Evolutionary conservation across 2,113 vertebrate species (phyloP), one percentile per base, ranked within the genome.

Genomic region (Henicopernis longicauda): DNA sequence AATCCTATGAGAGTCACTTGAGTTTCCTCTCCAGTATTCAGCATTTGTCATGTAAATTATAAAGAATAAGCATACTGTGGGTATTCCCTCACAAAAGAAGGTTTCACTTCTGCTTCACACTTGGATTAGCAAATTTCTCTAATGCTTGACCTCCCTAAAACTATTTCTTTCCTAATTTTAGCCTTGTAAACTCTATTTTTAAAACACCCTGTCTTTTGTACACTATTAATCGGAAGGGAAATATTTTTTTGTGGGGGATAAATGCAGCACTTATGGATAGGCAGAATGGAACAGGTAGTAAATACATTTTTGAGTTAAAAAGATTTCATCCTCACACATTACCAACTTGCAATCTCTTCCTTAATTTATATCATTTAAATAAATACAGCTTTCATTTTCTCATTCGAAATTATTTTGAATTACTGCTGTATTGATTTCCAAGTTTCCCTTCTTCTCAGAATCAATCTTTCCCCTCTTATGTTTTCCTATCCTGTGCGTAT

Each of bases 331-430:
- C 22, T 76, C 71, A 25, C 50, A 47, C 45, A 34, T 84, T 95
- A 32, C 44, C 86, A 32, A 42, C 82, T 95, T 82, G 17, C 72
- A 82, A 4, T 49, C 57, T 90, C 54, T 81, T 63, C 69, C 26
- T 94, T 44, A 42, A 16, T 81, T 90, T 87, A 26, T 67, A 15
- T 87, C 5, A 89, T 92, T 94, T 96, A 94, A 97, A 94, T 95
- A 94, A 91, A 91, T 62, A 69, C 21, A 92, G 20, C 26, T 82
- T 95, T 62, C 77, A 63, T 86, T 95, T 90, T 94, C 19, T 93
- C 65, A 78, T 91, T 83, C 54, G 92, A 69, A 97, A 78, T 71
- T 69, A 61, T 66, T 90, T 89, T 92, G 66, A 91, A 79, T 82
- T 96, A 34, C 66, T 88, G 27, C 47, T 84, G 11, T 67, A 65